Percentiles rank a stretch among this genome's conserved stretches.
These are phyloP conservation scores for Hyperoodon ampullatus DNA, from an alignment of 2,113 vertebrate genomes.

Conservation along the genomic window DNA sequence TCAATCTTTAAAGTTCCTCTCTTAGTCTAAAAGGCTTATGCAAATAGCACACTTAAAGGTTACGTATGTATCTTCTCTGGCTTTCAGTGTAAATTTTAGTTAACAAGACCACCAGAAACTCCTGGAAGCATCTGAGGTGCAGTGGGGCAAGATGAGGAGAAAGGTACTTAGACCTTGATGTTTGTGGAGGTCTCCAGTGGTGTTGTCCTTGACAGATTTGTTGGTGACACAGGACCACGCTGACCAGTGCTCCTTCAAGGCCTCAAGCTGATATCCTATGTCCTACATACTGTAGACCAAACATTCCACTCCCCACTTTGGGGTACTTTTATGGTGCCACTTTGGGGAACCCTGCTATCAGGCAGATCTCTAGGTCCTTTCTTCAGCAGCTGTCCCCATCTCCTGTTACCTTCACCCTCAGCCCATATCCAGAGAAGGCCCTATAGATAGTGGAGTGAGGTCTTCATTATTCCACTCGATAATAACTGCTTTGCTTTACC, in stretches of 20 bases:
- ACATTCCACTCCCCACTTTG: background rate
- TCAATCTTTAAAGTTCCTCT: background rate
- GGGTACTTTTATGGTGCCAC: background rate
- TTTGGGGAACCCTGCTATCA: background rate
- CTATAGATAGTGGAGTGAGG: background rate
- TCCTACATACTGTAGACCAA: background rate
- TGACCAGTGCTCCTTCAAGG: background rate
- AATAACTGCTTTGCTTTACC: background rate
- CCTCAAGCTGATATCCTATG: background rate
- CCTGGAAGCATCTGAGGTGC: background rate
- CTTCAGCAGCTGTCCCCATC: background rate
- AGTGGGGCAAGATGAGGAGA: background rate
- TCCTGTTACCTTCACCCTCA: background rate
- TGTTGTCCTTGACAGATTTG: background rate
- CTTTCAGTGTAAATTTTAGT: slow-evolving; percentile 44
- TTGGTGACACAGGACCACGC: background rate
- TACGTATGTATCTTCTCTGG: background rate
- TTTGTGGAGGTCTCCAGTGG: background rate
- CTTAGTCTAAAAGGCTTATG: background rate
- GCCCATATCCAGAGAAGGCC: background rate
- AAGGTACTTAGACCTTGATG: background rate
- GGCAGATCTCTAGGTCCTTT: background rate
- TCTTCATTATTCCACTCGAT: background rate
- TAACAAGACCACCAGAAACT: background rate
- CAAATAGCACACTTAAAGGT: background rate